These are phyloP conservation scores for Mechanitis messenoides DNA, from an alignment of 2,888 invertebrate genomes.

Conservation along the genomic window DNA sequence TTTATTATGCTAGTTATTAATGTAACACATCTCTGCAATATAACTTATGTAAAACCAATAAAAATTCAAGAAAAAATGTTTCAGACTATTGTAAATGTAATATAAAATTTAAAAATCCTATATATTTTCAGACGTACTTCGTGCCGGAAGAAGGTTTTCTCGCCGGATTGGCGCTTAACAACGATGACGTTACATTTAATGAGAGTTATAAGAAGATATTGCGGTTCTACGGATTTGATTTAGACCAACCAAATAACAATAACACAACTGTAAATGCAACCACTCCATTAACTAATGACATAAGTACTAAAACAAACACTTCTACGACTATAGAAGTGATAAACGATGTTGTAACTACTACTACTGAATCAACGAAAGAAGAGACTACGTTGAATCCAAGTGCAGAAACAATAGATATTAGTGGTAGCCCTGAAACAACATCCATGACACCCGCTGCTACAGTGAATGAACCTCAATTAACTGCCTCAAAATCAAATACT, in stretches of 20 bases:
- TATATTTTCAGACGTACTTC: conserved; percentile 83
- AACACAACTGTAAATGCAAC: conserved; percentile 21
- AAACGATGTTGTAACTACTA: conserved; percentile 37
- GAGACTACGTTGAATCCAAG: conserved; percentile 53
- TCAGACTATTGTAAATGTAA: background rate
- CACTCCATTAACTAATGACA: conserved; percentile 26
- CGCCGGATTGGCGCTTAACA: conserved; percentile 86
- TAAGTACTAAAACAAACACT: conserved; percentile 29
- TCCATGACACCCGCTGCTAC: conserved; percentile 30
- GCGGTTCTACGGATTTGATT: conserved; percentile 88
- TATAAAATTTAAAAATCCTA: background rate
- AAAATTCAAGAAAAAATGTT: no score
- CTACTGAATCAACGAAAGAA: conserved; percentile 35
- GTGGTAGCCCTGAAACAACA: conserved; percentile 40
- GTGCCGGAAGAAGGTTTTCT: conserved; percentile 88
- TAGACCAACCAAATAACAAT: conserved; percentile 58
- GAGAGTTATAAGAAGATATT: conserved; percentile 84
- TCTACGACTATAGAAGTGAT: conserved; percentile 29
- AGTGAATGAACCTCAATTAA: conserved; percentile 7
- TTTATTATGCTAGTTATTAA: no score
- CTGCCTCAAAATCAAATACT: conserved; percentile 11
- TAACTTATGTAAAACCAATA: no score
- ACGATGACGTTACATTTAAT: conserved; percentile 85
- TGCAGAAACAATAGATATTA: conserved; percentile 50
- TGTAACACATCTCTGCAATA: no score